phyloP scores from a whole-genome alignment of 2,888 invertebrate species.

The Celastrina argiolus region DNA sequence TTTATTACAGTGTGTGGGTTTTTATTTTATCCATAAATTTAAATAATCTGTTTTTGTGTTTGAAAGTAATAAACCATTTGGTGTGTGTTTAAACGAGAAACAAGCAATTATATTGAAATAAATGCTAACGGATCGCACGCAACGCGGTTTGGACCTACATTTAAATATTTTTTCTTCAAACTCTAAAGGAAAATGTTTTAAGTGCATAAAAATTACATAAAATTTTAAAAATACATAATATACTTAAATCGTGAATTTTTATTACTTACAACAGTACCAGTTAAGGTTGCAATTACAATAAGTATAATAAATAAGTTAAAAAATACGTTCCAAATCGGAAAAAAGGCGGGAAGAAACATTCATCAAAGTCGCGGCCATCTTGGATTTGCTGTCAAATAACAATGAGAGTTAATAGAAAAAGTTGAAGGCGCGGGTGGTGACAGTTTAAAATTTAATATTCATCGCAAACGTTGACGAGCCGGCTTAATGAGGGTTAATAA shows the following conservation, averaged over 20 bases:
- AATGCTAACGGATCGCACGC: slow-evolving; percentile 12
- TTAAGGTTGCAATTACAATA: background rate
- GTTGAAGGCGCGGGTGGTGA: slow-evolving; percentile 61
- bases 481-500: slow-evolving; percentile 37
- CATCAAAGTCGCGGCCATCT: slow-evolving; percentile 64
- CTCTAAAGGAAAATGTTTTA: background rate
- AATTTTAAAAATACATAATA: background rate
- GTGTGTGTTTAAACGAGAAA: slow-evolving; percentile 27
- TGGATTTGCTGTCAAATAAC: slow-evolving; percentile 69
- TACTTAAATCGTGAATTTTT: background rate
- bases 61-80: slow-evolving; percentile 34
- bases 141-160: slow-evolving; percentile 2
- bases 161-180: background rate
- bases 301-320: background rate
- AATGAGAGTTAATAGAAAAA: slow-evolving; percentile 76
- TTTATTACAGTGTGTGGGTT: slow-evolving; percentile 43
- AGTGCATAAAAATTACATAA: too few species aligned
- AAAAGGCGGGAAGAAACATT: slow-evolving; percentile 41
- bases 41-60: slow-evolving; percentile 40
- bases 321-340: slow-evolving; percentile 1
- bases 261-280: background rate
- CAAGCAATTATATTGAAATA: slow-evolving; percentile 17
- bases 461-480: slow-evolving; percentile 35
- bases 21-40: slow-evolving; percentile 41
- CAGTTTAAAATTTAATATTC: slow-evolving; percentile 69